phyloP scores from a whole-genome alignment of 1,140 invertebrate genomes.

The Drosophila carrolli region DNA sequence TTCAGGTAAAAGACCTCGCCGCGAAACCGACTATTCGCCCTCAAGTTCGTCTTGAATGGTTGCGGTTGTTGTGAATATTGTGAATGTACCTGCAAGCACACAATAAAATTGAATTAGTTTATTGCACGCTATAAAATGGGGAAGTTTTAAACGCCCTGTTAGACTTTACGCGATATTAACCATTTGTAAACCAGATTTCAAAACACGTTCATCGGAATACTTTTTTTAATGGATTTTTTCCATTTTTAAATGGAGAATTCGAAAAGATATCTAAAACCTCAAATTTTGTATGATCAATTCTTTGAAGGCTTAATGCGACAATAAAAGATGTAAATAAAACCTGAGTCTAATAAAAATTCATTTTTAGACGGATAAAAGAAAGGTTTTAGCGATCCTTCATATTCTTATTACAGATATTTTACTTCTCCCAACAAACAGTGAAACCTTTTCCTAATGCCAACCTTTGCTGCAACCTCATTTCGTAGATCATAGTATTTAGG shows the following conservation, averaged over 20 bases:
- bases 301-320: background rate
- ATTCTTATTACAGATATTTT: background rate
- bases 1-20: slow-evolving; percentile 98
- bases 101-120: slow-evolving; percentile 24
- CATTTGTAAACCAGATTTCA: background rate
- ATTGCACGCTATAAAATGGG: slow-evolving; percentile 20
- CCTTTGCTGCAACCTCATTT: slow-evolving; percentile 40
- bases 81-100: slow-evolving; percentile 88
- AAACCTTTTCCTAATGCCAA: slow-evolving; percentile 21
- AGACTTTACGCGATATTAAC: background rate
- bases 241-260: background rate
- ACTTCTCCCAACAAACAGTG: background rate
- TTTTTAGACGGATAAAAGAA: background rate
- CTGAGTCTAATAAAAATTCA: background rate
- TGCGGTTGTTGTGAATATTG: slow-evolving; percentile 85
- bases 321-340: background rate
- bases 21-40: slow-evolving; percentile 88
- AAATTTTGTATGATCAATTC: background rate
- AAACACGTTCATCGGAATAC: background rate
- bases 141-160: slow-evolving; percentile 6
- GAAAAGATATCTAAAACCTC: background rate
- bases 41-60: slow-evolving; percentile 80
- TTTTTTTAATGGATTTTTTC: too few relatives aligned
- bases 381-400: background rate
- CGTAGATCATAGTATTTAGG: slow-evolving; percentile 33